phyloP scores from a whole-genome alignment of 1,140 invertebrate genomes.

The Meteorus sp. region DNA sequence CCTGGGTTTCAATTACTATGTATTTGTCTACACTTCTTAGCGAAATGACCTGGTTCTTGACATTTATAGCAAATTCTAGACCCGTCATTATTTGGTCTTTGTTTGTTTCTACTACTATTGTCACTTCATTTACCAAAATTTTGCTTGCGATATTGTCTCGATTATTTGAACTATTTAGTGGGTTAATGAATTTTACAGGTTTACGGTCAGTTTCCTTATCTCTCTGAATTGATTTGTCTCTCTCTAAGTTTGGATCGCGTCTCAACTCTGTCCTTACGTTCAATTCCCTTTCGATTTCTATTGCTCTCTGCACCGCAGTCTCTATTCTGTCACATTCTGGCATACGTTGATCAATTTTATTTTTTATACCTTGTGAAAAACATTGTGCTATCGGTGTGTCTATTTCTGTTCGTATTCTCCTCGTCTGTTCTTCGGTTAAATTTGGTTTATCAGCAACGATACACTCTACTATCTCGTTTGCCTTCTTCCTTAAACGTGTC shows the following conservation, averaged over 20 bases:
- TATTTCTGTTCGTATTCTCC: neutral
- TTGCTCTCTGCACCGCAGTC: neutral
- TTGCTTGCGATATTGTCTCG: neutral
- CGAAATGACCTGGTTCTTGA: neutral
- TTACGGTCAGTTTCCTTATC: neutral
- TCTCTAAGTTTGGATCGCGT: neutral
- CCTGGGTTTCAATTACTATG: too few species aligned
- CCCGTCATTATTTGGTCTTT: neutral
- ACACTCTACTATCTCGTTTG: conserved; percentile 7
- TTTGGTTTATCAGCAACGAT: neutral
- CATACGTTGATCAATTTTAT: conserved; percentile 23
- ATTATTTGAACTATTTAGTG: neutral
- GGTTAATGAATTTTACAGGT: conserved; percentile 1
- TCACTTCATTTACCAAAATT: neutral
- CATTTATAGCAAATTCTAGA: neutral
- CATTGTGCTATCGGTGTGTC: conserved; percentile 6
- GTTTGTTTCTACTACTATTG: neutral
- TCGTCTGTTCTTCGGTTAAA: neutral
- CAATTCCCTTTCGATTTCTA: conserved; percentile 4
- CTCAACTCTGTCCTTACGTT: conserved; percentile 1
- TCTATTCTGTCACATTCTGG: neutral
- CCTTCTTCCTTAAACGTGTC: conserved; percentile 15
- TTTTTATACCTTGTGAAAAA: conserved; percentile 10
- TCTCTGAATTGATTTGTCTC: neutral
- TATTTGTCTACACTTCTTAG: neutral